Base-by-base conservation (phyloP, 2,888 invertebrate species). In the Halocaridina rubra region DNA sequence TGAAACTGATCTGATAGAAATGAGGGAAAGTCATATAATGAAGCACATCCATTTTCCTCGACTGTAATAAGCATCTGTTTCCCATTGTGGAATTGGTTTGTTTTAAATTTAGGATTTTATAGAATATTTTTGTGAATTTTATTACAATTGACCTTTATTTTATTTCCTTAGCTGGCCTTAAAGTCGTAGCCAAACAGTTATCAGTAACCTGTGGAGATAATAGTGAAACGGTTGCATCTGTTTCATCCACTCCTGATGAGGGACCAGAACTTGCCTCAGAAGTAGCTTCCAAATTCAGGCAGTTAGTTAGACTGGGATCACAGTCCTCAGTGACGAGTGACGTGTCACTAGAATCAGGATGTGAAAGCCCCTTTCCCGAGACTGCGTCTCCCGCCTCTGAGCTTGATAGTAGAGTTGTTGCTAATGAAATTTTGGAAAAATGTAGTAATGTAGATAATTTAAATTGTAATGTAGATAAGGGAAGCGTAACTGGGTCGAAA, bases 91-190 rank as follows among this genome's bases (percentile, higher is more conserved):
- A n/a, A n/a, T n/a, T n/a, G n/a, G n/a, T n/a, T n/a, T n/a, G n/a
- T n/a, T n/a, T n/a, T n/a, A n/a, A n/a, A n/a, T n/a, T n/a, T n/a
- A n/a, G n/a, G n/a, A n/a, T n/a, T n/a, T n/a, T n/a, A n/a, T n/a
- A n/a, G n/a, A n/a, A n/a, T n/a, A n/a, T n/a, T n/a, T n/a, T n/a
- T n/a, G n/a, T n/a, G n/a, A n/a, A n/a, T n/a, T n/a, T n/a, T n/a
- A n/a, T n/a, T n/a, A n/a, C n/a, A n/a, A n/a, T n/a, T n/a, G n/a
- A n/a, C n/a, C n/a, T n/a, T n/a, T n/a, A n/a, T n/a, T n/a, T n/a
- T n/a, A n/a, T n/a, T n/a, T 69, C 69, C 30, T 27, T 3, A 3
- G 27, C 79, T 69, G 79, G 79, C 79, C 46, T 79, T 16, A 79
- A 29, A 69, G 67, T 29, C 29, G 10, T 30, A 30, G 69, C 69